Conservation (phyloP, 2,888 invertebrate genomes). For the Xestia rhomboidea region DNA sequence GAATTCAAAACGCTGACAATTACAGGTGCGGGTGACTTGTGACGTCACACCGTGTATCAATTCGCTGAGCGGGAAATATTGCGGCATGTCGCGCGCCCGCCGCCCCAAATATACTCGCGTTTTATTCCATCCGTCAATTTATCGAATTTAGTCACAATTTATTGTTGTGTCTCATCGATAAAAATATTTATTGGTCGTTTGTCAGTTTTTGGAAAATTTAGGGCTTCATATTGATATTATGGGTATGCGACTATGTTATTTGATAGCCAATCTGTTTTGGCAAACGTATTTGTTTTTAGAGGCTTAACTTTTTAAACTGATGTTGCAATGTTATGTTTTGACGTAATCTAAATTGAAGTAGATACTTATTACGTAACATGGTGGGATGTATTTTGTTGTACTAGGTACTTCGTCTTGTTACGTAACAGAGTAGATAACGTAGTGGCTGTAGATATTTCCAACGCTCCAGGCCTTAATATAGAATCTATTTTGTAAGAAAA, state of each 20-base stretch:
- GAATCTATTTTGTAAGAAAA: conserved; percentile 45
- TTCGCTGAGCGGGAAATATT: conserved; percentile 62
- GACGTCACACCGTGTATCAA: conserved; percentile 62
- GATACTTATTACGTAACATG: conserved; percentile 37
- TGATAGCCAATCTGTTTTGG: conserved; percentile 57
- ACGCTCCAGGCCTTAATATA: conserved; percentile 26
- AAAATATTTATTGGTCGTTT: conserved; percentile 72
- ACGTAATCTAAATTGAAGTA: conserved; percentile 41
- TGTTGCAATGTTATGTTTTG: conserved; percentile 17
- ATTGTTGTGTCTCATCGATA: conserved; percentile 71
- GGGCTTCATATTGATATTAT: conserved; percentile 64
- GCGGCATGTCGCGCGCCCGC: conserved; percentile 51
- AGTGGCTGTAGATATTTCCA: conserved; percentile 23
- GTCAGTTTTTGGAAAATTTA: conserved; percentile 67
- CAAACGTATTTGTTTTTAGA: conserved; percentile 43
- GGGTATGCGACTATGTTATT: conserved; percentile 52
- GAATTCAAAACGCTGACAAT: conserved; percentile 72
- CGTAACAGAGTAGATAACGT: conserved; percentile 40
- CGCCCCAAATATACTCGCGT: conserved; percentile 54
- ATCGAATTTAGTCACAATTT: conserved; percentile 73
- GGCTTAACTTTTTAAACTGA: conserved; percentile 29
- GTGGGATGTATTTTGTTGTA: conserved; percentile 20
- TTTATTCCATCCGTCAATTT: conserved; percentile 71
- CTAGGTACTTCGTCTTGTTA: conserved; percentile 34
- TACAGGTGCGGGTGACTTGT: conserved; percentile 74